A percentile compares a stretch with the other conserved stretches of the same genome.
These are phyloP conservation scores for Ondatra zibethicus DNA, from an alignment of 2,113 vertebrate genomes.

Conservation along the genomic window DNA sequence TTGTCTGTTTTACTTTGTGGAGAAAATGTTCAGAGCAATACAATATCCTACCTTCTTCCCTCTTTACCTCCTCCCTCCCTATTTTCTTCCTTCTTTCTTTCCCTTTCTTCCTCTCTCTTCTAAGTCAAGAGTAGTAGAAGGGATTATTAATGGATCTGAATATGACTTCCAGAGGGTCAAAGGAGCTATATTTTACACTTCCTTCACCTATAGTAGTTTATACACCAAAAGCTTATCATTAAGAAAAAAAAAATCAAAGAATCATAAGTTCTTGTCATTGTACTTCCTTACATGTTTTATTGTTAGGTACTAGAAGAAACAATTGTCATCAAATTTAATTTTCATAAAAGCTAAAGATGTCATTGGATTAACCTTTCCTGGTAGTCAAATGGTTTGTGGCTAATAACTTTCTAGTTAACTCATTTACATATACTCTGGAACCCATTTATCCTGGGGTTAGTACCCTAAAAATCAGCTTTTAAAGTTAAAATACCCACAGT, in stretches of 20 bases:
- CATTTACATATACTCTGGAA: not conserved
- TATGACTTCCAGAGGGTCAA: not conserved
- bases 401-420: not conserved
- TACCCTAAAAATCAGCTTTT: conserved; percentile 12
- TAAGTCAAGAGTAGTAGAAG: not conserved
- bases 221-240: not conserved
- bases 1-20: not conserved
- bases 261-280: not conserved
- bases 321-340: conserved; percentile 9
- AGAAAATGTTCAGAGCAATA: conserved; percentile 12
- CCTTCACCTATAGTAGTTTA: not conserved
- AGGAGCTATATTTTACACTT: not conserved
- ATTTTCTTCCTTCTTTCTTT: too few relatives aligned
- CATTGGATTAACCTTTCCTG: not conserved
- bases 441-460: not conserved
- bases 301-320: not conserved
- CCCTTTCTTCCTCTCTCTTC: not conserved
- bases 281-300: not conserved
- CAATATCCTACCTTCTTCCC: not conserved
- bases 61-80: too few relatives aligned
- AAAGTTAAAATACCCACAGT: not conserved
- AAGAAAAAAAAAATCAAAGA: conserved; percentile 43
- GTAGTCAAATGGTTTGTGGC: not conserved
- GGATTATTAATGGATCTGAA: conserved; percentile 1
- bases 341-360: not conserved